These are phyloP conservation scores for Ranitomeya imitator DNA, from an alignment of 2,113 vertebrate species.

Conservation along the genomic window DNA sequence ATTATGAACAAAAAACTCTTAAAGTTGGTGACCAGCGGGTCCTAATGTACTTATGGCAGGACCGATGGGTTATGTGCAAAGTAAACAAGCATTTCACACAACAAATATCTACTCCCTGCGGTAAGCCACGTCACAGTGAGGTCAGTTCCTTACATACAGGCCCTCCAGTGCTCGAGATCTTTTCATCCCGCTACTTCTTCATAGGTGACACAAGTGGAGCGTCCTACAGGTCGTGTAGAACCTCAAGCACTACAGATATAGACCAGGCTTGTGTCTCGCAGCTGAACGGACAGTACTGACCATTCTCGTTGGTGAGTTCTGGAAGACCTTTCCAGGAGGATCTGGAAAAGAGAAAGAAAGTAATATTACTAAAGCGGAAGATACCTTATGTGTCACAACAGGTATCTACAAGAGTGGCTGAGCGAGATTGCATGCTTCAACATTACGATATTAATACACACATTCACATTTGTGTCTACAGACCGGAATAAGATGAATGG, in stretches of 20 bases:
- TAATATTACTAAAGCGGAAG: neutral
- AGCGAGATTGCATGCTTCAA: no score
- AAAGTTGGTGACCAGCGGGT: neutral
- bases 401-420: no score
- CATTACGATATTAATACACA: no score
- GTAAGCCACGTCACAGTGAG: neutral
- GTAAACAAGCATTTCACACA: conserved; percentile 30
- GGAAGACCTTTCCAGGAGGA: conserved; percentile 97
- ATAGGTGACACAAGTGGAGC: conserved; percentile 29
- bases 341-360: conserved; percentile 66
- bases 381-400: neutral
- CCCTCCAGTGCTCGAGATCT: neutral
- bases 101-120: neutral
- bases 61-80: conserved; percentile 16
- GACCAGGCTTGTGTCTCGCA: conserved; percentile 98
- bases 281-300: conserved; percentile 90
- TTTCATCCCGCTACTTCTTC: conserved; percentile 17
- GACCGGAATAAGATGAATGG: no score
- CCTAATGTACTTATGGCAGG: neutral
- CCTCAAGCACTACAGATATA: conserved; percentile 84
- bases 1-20: neutral
- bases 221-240: conserved; percentile 80
- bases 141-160: neutral
- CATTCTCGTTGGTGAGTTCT: conserved; percentile 94
- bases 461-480: no score